Percentiles rank a stretch among this genome's conserved stretches.
Conservation (phyloP, 2,797 vertebrate species). For the Pseudomugil tenellus region DNA sequence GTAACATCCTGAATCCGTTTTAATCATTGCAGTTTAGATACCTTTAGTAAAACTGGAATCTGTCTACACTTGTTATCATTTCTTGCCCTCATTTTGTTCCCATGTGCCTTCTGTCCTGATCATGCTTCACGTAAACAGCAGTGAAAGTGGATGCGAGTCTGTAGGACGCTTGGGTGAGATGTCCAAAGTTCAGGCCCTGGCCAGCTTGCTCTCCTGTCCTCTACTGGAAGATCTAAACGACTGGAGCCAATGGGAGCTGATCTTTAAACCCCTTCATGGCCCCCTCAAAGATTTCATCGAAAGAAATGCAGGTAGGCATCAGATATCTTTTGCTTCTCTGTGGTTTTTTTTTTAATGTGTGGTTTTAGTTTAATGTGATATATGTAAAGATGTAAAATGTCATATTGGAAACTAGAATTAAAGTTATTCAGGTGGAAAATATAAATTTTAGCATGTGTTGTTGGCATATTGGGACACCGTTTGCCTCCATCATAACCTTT, state of each 20-base stretch:
- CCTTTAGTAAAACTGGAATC: not conserved
- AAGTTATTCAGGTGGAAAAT: too few relatives aligned
- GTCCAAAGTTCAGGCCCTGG: slow-evolving; percentile 73
- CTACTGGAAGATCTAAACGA: slow-evolving; percentile 81
- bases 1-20: not conserved
- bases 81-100: not conserved
- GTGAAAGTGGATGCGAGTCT: slow-evolving; percentile 45
- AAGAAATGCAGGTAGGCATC: slow-evolving; percentile 73
- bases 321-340: too few relatives aligned
- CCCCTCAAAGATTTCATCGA: slow-evolving; percentile 84
- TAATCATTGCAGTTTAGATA: not conserved
- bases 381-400: too few relatives aligned
- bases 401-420: not conserved
- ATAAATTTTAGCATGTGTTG: too few relatives aligned
- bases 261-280: slow-evolving; percentile 79
- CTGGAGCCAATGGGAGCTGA: slow-evolving; percentile 85
- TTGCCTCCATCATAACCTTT: too few relatives aligned
- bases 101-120: not conserved
- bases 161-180: slow-evolving; percentile 80
- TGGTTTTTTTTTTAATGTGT: too few relatives aligned
- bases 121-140: slow-evolving; percentile 25
- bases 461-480: too few relatives aligned
- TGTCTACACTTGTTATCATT: not conserved
- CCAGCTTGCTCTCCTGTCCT: slow-evolving; percentile 80
- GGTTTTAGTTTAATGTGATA: too few relatives aligned